Conservation (phyloP, 1,140 invertebrate genomes). For the Drosophila setifemur region DNA sequence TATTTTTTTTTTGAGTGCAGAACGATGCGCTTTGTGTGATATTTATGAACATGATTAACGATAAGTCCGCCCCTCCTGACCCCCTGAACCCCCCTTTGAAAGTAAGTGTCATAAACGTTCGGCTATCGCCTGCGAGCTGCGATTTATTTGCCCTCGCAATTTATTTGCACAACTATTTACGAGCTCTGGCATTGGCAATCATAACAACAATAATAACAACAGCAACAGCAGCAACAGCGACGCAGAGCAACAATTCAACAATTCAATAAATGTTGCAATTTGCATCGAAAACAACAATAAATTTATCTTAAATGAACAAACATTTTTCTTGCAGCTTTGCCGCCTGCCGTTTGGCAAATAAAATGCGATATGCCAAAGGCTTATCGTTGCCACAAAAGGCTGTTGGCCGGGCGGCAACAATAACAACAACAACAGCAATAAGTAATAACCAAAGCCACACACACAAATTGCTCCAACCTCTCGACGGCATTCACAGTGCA, state of each 20-base stretch:
- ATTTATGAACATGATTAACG: conserved; percentile 71
- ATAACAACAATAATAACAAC: conserved; percentile 12
- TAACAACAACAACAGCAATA: conserved; percentile 31
- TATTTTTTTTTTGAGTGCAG: conserved; percentile 1
- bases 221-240: conserved; percentile 3
- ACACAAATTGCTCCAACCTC: conserved; percentile 8
- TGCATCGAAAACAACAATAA: conserved; percentile 77
- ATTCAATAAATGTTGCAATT: conserved; percentile 79
- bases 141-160: conserved; percentile 67
- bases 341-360: conserved; percentile 56
- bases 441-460: conserved; percentile 40
- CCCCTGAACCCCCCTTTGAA: too few species aligned
- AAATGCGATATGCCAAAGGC: conserved; percentile 68
- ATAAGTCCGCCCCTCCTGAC: conserved; percentile 8
- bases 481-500: conserved; percentile 55
- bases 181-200: conserved; percentile 42
- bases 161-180: conserved; percentile 76
- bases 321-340: conserved; percentile 74
- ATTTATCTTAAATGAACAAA: conserved; percentile 81
- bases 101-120: conserved; percentile 54
- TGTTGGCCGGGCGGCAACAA: conserved; percentile 12
- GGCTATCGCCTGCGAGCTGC: conserved; percentile 48
- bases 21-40: conserved; percentile 14
- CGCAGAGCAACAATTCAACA: conserved; percentile 41
- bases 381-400: conserved; percentile 72